phyloP scores from a whole-genome alignment of 2,797 vertebrate species.

The Lutjanus campechanus region DNA sequence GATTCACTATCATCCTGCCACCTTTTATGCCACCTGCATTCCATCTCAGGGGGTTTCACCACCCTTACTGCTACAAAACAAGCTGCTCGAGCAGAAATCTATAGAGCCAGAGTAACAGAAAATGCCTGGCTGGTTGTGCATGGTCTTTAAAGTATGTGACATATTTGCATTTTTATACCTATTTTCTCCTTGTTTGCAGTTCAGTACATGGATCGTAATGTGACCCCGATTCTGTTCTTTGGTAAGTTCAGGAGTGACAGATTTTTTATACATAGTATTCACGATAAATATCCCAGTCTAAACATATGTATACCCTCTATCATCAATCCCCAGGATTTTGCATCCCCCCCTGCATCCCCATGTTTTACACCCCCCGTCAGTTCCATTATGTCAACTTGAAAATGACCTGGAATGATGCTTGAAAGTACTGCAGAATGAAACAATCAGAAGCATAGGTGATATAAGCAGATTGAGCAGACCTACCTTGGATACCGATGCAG shows the following conservation, averaged over 20 bases:
- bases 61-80: no score
- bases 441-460: conserved; percentile 6
- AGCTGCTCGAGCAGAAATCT: background rate
- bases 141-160: background rate
- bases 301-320: no score
- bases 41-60: background rate
- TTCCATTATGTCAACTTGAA: background rate
- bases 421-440: conserved; percentile 47
- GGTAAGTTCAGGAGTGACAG: no score
- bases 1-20: no score
- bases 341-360: background rate
- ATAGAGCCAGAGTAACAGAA: background rate
- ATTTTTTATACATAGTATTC: no score
- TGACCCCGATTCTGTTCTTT: no score
- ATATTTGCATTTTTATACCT: background rate
- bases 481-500: background rate
- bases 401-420: conserved; percentile 20
- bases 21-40: no score
- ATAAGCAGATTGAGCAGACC: background rate
- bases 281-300: background rate
- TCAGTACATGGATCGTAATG: no score
- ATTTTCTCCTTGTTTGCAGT: background rate
- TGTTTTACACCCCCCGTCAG: rapidly evolving
- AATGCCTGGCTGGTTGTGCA: background rate
- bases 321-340: conserved; percentile 24